These are phyloP conservation scores for Drosophila subobscura DNA, from an alignment of 1,140 invertebrate species.

Conservation along the genomic window DNA sequence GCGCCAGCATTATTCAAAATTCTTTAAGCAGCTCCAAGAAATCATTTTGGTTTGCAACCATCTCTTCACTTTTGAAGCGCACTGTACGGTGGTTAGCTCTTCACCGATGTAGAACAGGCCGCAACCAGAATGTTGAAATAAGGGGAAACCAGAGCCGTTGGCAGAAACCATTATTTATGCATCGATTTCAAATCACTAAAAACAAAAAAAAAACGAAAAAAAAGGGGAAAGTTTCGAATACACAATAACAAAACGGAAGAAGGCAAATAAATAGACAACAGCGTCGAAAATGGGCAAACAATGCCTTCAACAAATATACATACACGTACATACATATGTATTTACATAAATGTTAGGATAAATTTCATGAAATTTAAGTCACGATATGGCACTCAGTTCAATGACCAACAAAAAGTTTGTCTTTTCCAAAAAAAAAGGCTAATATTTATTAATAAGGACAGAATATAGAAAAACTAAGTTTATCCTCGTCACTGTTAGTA, in stretches of 20 bases:
- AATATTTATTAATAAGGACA: conserved; percentile 3
- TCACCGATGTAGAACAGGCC: conserved; percentile 16
- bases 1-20: no score
- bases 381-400: conserved; percentile 59
- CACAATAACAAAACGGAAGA: conserved; percentile 40
- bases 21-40: background rate
- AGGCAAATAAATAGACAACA: conserved; percentile 50
- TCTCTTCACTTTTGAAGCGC: background rate
- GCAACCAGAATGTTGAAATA: conserved; percentile 32
- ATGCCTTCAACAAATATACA: conserved; percentile 56
- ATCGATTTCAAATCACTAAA: conserved; percentile 74
- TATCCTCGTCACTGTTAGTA: no score
- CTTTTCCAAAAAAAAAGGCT: conserved; percentile 3
- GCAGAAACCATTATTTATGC: conserved; percentile 76
- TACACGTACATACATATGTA: conserved; percentile 37
- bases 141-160: conserved; percentile 47
- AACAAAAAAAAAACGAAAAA: conserved; percentile 43
- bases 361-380: conserved; percentile 65
- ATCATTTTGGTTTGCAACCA: background rate
- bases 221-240: conserved; percentile 11
- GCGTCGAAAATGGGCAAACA: conserved; percentile 31
- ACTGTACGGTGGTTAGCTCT: conserved; percentile 17
- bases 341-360: conserved; percentile 14
- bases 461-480: background rate
- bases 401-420: conserved; percentile 64